Percentiles rank a stretch among this genome's conserved stretches.
phyloP scores from a whole-genome alignment of 2,797 vertebrate genomes.

The Moxostoma hubbsi region DNA sequence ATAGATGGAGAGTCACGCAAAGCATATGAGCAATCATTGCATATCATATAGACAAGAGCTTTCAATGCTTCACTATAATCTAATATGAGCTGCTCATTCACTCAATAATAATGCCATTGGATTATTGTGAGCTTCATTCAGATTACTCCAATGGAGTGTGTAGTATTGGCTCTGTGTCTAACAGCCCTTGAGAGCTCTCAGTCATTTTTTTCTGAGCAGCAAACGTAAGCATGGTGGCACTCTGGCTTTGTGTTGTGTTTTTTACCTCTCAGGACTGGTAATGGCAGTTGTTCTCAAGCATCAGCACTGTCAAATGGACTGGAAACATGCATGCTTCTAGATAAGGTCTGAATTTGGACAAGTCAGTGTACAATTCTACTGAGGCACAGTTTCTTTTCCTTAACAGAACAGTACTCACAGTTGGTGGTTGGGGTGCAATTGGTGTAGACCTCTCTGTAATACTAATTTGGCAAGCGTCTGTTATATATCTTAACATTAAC shows the following conservation, averaged over 20 bases:
- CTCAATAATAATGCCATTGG: not conserved
- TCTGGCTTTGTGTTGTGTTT: constrained; percentile 21
- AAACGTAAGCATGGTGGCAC: not conserved
- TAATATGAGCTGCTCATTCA: not conserved
- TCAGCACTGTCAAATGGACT: constrained; percentile 54
- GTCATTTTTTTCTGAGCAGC: not conserved
- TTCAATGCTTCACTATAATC: not conserved
- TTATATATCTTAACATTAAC: not conserved
- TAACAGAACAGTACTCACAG: constrained; percentile 23
- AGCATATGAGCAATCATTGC: not conserved
- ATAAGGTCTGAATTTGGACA: constrained; percentile 55
- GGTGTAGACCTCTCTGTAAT: constrained; percentile 5
- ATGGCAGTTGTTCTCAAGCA: constrained; percentile 42
- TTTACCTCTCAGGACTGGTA: constrained; percentile 25
- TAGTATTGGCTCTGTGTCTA: not conserved
- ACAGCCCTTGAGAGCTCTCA: not conserved
- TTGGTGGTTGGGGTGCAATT: not conserved
- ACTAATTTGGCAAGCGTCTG: constrained; percentile 22
- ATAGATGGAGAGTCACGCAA: not conserved
- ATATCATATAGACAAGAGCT: not conserved
- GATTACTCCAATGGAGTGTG: not conserved
- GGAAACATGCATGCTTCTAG: constrained; percentile 54
- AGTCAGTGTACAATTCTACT: constrained; percentile 40
- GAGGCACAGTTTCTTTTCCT: constrained; percentile 48
- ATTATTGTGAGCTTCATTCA: constrained; percentile 5